Evolutionary conservation across 2,797 vertebrate species (phyloP).

Genomic region (Gallirallus australis): DNA sequence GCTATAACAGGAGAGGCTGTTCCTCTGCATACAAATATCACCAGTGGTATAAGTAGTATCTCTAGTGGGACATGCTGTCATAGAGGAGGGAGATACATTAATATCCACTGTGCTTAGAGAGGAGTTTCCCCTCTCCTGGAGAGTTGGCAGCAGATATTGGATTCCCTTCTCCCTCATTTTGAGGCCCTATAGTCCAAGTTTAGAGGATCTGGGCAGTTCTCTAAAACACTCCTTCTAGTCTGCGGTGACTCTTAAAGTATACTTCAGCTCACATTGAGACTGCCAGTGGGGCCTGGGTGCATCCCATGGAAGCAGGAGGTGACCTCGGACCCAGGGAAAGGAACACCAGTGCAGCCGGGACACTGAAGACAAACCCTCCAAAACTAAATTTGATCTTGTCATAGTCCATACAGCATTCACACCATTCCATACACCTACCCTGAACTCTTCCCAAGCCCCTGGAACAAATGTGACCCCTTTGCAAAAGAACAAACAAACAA

Average conservation of each 20-base stretch:
- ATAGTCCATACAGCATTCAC: not conserved
- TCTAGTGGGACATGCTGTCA: not conserved
- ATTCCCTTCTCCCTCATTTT: constrained; percentile 9
- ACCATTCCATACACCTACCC: not conserved
- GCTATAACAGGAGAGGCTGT: not conserved
- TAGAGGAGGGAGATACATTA: not conserved
- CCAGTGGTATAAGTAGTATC: not conserved
- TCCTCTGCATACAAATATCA: not conserved
- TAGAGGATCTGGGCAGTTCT: not conserved
- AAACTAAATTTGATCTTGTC: not conserved
- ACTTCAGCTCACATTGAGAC: not conserved
- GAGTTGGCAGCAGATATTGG: not conserved
- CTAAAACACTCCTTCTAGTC: not conserved
- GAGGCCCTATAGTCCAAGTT: not conserved
- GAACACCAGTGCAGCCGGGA: not conserved
- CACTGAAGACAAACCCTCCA: not conserved
- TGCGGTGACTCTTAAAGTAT: not conserved
- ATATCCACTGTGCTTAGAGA: not conserved
- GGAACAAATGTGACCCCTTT: not conserved
- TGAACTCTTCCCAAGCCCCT: not conserved
- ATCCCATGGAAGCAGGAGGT: not conserved
- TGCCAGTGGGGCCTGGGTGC: not conserved
- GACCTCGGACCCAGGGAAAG: not conserved
- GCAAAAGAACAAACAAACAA: not conserved
- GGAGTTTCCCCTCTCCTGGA: constrained; percentile 12